A percentile compares a stretch with the other conserved stretches of the same genome.
Evolutionary conservation across 2,888 invertebrate genomes (phyloP).

Genomic region (Platycheirus rosarum): DNA sequence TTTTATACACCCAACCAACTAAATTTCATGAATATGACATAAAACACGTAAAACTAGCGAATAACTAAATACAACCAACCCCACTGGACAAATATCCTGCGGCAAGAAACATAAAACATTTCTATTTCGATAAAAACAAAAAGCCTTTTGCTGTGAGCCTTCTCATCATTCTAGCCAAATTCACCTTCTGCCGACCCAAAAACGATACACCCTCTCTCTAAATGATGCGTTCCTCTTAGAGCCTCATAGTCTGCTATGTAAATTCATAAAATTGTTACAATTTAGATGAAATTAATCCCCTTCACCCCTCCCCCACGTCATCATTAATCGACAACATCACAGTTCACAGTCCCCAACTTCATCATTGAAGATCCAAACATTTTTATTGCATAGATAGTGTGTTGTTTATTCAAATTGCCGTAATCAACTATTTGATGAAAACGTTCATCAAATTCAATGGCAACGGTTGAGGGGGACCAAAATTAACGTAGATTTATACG

Average conservation of each 20-base stretch:
- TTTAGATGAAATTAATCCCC: slow-evolving; percentile 5
- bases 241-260: slow-evolving; percentile 44
- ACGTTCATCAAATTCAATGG: slow-evolving; percentile 57
- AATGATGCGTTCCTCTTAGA: not conserved
- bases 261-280: slow-evolving; percentile 61
- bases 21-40: slow-evolving; percentile 39
- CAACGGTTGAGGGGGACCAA: slow-evolving; percentile 5
- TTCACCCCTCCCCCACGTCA: not conserved
- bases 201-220: not conserved
- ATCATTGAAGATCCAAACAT: slow-evolving; percentile 28
- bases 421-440: slow-evolving; percentile 69
- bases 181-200: not conserved
- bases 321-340: slow-evolving; percentile 30
- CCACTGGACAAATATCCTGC: slow-evolving; percentile 64
- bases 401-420: slow-evolving; percentile 67
- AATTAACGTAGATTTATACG: not conserved
- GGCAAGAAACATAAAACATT: slow-evolving; percentile 67
- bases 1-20: slow-evolving; percentile 10
- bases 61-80: slow-evolving; percentile 64
- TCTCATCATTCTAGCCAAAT: not conserved
- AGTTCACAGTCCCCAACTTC: slow-evolving; percentile 26
- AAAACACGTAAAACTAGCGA: slow-evolving; percentile 45
- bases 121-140: slow-evolving; percentile 70
- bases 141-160: slow-evolving; percentile 35
- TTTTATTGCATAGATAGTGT: slow-evolving; percentile 6